Evolutionary conservation across 2,797 vertebrate genomes (phyloP).

Genomic region (Dromococcyx pavoninus): DNA sequence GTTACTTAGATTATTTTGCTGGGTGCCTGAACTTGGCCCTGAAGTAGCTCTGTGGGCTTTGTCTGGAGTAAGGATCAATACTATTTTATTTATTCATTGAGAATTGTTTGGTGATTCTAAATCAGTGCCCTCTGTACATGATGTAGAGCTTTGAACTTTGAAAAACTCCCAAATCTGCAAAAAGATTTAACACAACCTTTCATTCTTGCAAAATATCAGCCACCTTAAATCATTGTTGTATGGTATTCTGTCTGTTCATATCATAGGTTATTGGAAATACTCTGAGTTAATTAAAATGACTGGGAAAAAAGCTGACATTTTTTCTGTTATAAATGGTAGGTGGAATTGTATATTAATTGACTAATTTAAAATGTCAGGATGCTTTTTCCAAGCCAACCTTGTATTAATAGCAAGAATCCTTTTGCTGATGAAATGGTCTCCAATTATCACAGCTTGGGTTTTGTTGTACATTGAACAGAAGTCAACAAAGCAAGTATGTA

Average conservation of each 20-base stretch:
- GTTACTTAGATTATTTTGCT: background rate
- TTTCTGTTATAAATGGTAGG: conserved; percentile 59
- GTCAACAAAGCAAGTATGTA: conserved; percentile 79
- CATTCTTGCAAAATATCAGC: background rate
- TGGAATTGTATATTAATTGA: conserved; percentile 76
- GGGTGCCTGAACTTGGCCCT: background rate
- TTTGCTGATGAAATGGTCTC: conserved; percentile 76
- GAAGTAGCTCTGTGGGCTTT: background rate
- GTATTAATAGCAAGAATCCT: conserved; percentile 89
- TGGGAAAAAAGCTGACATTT: conserved; percentile 58
- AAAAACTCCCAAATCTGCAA: background rate
- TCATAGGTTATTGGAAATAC: conserved; percentile 28
- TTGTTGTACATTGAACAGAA: conserved; percentile 83
- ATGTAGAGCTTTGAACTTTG: background rate
- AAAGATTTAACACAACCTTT: background rate
- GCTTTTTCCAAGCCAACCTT: conserved; percentile 90
- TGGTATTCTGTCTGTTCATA: background rate
- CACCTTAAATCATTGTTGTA: background rate
- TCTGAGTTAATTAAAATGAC: conserved; percentile 72
- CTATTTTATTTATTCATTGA: background rate
- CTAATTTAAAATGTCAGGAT: conserved; percentile 76
- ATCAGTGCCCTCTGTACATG: background rate
- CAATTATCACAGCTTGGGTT: conserved; percentile 86
- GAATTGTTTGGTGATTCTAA: background rate
- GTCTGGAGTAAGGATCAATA: background rate